Base-by-base conservation (phyloP, 2,797 vertebrate species). In the Erpetoichthys calabaricus region DNA sequence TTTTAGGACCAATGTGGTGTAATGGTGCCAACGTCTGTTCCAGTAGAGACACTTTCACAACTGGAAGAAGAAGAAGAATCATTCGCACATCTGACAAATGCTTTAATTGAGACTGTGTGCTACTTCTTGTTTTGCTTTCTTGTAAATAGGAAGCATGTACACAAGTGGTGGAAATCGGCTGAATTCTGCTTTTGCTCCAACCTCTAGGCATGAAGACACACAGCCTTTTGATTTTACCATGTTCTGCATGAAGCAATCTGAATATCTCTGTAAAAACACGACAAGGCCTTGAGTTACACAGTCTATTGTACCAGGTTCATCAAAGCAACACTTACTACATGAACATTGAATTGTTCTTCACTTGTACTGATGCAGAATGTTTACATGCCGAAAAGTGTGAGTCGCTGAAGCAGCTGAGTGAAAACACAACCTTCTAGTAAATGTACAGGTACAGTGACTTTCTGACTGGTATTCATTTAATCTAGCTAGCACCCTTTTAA, bases 201-300 rank as follows among this genome's bases (percentile, higher is more conserved):
- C 70, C 73, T 79, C 56, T 67, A 72, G 72, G 81, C 77, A 84
- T 81, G 75, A 79, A 67, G 9, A 62, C 75, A 62, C 75, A 69
- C 71, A 73, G 69, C 78, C 75, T 74, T 75, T 75, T 65, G 78
- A 72, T 75, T 67, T 70, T 79, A 74, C 72, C 75, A 68, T 81
- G 76, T 74, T 77, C 75, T 89, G 89, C 88, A 92, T 91, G 83
- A 77, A 83, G 77, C 76, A 75, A 74, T 73, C 74, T 68, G 60
- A 60, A 68, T 68, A 63, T 60, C 50, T 57, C 64, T 51, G 42
- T 60, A 59, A 63, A 60, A 65, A 65, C 67, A 59, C 55, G 65
- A 71, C 65, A 61, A 62, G 71, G 54, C 63, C 55, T 67, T 70
- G 52, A 62, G 63, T 49, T 1, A 53, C 63, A 44, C 49, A 52